A percentile compares a stretch with the other conserved stretches of the same genome.
Evolutionary conservation across 1,140 invertebrate genomes (phyloP).

Genomic region (Temnothorax curvispinosus): DNA sequence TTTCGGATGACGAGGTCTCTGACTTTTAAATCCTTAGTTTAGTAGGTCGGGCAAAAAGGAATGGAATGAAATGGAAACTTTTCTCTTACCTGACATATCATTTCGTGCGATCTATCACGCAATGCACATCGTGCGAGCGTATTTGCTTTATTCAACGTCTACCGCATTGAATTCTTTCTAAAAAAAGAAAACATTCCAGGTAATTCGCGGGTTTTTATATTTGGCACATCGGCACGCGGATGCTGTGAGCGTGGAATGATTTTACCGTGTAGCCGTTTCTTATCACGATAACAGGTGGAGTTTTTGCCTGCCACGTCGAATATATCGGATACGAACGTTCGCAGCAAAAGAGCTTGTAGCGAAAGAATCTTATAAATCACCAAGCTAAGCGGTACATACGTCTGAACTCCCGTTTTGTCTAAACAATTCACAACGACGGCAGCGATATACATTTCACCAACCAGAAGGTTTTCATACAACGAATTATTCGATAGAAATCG

Average conservation of each 20-base stretch:
- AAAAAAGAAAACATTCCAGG: background rate
- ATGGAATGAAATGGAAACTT: background rate
- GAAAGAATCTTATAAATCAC: constrained; percentile 47
- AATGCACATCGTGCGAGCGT: background rate
- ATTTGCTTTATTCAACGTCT: background rate
- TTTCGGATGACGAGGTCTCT: constrained; percentile 8
- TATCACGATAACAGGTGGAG: background rate
- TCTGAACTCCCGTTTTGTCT: constrained; percentile 45
- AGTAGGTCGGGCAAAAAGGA: constrained; percentile 10
- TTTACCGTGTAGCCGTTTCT: constrained; percentile 23
- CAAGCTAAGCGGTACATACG: background rate
- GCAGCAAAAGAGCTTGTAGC: background rate
- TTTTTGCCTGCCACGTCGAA: constrained; percentile 1
- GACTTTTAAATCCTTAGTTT: constrained; percentile 20
- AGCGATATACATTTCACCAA: constrained; percentile 54
- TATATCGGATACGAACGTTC: background rate
- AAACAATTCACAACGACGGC: constrained; percentile 56
- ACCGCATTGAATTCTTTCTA: background rate
- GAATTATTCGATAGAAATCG: constrained; percentile 65
- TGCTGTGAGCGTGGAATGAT: background rate
- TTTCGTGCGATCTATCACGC: background rate
- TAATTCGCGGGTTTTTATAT: background rate
- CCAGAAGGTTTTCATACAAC: constrained; percentile 7
- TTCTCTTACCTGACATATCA: background rate
- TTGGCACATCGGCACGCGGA: background rate